Base-by-base conservation (phyloP, 2,888 invertebrate genomes). In the Enchytraeus crypticus region DNA sequence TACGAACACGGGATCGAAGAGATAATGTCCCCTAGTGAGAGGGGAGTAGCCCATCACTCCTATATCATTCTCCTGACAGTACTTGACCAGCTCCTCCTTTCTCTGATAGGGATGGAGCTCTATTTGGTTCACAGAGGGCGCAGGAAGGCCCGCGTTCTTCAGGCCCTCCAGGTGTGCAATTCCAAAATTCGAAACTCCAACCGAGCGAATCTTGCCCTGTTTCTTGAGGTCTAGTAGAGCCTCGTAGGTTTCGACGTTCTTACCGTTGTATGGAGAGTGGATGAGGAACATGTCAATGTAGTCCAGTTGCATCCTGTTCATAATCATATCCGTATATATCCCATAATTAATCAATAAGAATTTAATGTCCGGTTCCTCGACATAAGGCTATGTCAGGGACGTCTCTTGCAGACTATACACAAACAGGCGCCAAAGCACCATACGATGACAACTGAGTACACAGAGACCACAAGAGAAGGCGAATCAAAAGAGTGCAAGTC, bases 121-220 rank as follows among this genome's bases (percentile, higher is more conserved):
- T 27, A 73, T 68, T 54, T 74, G 74, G 59, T 74, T 74, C 58
- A 74, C 72, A 32, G 66, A 49, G 18, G 74, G 74, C 0, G 64
- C 59, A 3, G 73, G 72, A 29, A 68, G 57, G 0, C 72, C 73
- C 8, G 71, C 68, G n/a, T 62, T 53, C 32, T 63, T 64, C 62
- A 74, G 60, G 5, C 67, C 71, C 53, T 73, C 64, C 26, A 74
- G 53, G 55, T 73, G 73, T 0, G 65, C 66, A 2, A 73, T 63
- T 34, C 69, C 71, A 62, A 72, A 73, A 59, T 73, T 73, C 3
- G 72, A 73, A 3, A 72, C 73, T 5, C 73, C 73, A 2, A 72
- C 64, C 3, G 73, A 72, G 69, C 66, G 68, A 45, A 71, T 64
- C 8, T 69, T 47, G 5, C 72, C 72, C 47, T 70, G 45, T 32